Evolutionary conservation across 2,888 invertebrate species (phyloP).

Genomic region (Synanthedon vespiformis): DNA sequence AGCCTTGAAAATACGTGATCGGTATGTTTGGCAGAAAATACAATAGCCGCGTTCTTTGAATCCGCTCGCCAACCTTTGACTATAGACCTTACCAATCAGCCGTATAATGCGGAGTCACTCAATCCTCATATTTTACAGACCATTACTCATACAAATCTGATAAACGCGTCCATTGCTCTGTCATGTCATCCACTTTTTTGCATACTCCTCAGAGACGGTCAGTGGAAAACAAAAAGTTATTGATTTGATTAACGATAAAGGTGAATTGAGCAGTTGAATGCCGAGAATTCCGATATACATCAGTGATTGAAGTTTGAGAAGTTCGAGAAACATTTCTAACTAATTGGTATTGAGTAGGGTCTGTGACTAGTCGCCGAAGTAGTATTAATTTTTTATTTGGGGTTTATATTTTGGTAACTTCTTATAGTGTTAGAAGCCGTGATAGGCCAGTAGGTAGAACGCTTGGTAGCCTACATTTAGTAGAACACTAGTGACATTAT

Average conservation of each 20-base stretch:
- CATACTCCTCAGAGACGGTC: slow-evolving; percentile 20
- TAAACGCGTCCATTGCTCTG: slow-evolving; percentile 23
- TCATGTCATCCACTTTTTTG: slow-evolving; percentile 43
- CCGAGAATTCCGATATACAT: slow-evolving; percentile 20
- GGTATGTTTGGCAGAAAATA: not conserved
- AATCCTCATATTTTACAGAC: slow-evolving; percentile 23
- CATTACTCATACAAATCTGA: slow-evolving; percentile 42
- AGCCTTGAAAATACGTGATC: not conserved
- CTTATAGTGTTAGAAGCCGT: no score
- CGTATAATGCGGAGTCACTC: slow-evolving; percentile 30
- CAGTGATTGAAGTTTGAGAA: slow-evolving; percentile 7
- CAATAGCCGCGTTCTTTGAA: not conserved
- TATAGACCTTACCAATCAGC: slow-evolving; percentile 30
- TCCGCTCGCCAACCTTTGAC: slow-evolving; percentile 12
- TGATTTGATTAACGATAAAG: slow-evolving; percentile 20
- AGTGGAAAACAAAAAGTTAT: slow-evolving; percentile 17
- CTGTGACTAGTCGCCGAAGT: slow-evolving; percentile 2
- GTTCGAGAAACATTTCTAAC: slow-evolving; percentile 13
- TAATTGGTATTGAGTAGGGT: slow-evolving; percentile 16
- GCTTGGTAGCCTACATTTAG: no score
- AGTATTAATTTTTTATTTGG: no score
- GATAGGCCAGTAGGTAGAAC: no score
- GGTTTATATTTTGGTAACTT: no score
- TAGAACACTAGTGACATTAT: no score
- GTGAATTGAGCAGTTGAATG: slow-evolving; percentile 19